Conservation (phyloP, 2,113 vertebrate genomes). For the Pomatorhinus ruficollis region DNA sequence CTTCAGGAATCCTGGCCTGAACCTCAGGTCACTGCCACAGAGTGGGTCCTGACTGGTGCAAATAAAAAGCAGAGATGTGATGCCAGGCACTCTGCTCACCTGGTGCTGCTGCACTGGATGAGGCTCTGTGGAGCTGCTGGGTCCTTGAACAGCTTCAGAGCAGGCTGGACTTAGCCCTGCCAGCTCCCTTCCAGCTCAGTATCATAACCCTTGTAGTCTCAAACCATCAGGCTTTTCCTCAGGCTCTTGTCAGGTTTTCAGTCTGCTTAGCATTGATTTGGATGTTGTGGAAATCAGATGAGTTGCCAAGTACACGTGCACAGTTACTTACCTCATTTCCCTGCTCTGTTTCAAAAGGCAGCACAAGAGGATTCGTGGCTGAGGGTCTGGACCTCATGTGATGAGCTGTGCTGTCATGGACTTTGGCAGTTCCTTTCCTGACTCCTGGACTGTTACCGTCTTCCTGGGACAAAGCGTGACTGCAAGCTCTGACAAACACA, state of each 20-base stretch:
- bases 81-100: neutral
- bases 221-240: neutral
- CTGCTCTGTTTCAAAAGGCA: neutral
- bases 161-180: neutral
- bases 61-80: neutral
- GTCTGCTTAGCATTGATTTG: neutral
- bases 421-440: neutral
- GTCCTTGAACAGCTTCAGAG: neutral
- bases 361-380: neutral
- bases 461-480: neutral
- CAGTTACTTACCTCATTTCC: neutral
- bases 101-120: accelerated
- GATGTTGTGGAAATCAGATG: neutral
- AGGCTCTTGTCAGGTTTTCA: neutral
- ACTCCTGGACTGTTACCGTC: neutral
- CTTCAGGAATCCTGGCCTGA: neutral
- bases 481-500: neutral
- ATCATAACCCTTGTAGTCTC: neutral
- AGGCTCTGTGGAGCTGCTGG: neutral
- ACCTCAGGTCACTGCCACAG: neutral
- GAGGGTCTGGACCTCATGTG: neutral
- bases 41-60: neutral
- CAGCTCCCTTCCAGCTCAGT: neutral
- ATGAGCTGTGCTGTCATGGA: neutral
- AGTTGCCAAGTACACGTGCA: accelerated